Conservation (phyloP, 2,888 invertebrate species). For the Coelogynopora nodosa region DNA sequence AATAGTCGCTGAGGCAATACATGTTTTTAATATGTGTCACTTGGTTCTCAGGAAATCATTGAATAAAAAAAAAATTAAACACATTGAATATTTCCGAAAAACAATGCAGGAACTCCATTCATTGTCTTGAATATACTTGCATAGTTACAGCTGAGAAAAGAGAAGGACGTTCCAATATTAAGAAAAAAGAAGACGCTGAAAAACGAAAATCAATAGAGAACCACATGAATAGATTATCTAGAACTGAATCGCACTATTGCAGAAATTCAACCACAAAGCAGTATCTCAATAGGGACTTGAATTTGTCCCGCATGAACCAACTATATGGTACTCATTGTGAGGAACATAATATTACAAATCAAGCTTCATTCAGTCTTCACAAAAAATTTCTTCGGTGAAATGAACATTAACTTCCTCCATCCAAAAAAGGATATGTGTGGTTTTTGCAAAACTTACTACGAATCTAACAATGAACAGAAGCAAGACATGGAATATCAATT, state of each 20-base stretch:
- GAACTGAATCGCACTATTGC: slow-evolving; percentile 41
- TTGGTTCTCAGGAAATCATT: slow-evolving; percentile 31
- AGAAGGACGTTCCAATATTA: background rate
- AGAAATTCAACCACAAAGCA: slow-evolving; percentile 4
- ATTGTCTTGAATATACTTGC: background rate
- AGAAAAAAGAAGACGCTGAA: slow-evolving; percentile 6
- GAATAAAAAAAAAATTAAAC: slow-evolving; percentile 2
- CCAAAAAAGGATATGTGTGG: slow-evolving; percentile 40
- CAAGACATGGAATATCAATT: background rate
- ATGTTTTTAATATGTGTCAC: background rate
- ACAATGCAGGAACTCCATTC: slow-evolving; percentile 25
- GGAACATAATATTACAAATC: slow-evolving; percentile 25
- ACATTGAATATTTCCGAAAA: slow-evolving; percentile 20
- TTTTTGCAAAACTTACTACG: slow-evolving; percentile 23
- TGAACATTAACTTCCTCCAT: slow-evolving; percentile 17
- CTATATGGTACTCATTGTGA: slow-evolving; percentile 22
- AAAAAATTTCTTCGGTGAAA: background rate
- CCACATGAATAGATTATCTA: slow-evolving; percentile 33
- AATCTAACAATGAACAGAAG: slow-evolving; percentile 23
- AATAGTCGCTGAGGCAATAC: slow-evolving; percentile 10
- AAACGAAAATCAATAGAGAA: slow-evolving; percentile 25
- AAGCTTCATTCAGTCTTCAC: background rate
- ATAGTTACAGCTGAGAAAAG: background rate
- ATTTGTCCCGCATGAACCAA: slow-evolving; percentile 8
- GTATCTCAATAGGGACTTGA: slow-evolving; percentile 32